These are phyloP conservation scores for Coranthus polyacanthus DNA, from an alignment of 2,797 vertebrate genomes.

Conservation along the genomic window DNA sequence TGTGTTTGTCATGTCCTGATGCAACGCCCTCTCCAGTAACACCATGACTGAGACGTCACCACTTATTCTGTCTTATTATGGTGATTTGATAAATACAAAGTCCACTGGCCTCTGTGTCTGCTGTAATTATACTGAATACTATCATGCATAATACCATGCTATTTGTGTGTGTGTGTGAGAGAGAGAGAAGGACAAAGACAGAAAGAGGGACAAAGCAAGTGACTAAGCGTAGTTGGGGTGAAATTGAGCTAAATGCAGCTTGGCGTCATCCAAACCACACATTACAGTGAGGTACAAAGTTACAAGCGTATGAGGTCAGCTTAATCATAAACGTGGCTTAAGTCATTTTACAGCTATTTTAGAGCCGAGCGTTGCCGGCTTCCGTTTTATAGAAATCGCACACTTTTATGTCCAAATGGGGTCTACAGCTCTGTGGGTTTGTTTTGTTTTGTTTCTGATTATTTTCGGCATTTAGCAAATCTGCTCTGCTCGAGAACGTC, in stretches of 20 bases:
- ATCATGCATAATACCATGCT: not conserved
- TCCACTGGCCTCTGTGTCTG: slow-evolving; percentile 10
- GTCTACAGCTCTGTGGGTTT: too few relatives aligned
- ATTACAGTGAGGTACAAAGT: slow-evolving; percentile 2
- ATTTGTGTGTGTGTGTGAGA: slow-evolving; percentile 15
- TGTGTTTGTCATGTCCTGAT: not conserved
- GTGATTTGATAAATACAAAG: slow-evolving; percentile 31
- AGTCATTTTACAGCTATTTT: slow-evolving; percentile 25
- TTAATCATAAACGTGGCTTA: slow-evolving; percentile 6
- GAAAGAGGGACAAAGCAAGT: not conserved
- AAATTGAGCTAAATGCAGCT: slow-evolving; percentile 5
- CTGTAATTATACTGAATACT: slow-evolving; percentile 9
- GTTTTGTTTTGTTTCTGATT: too few relatives aligned
- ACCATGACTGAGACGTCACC: too few relatives aligned
- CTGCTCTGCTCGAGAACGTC: not conserved
- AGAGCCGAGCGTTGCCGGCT: not conserved
- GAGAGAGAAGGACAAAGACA: not conserved
- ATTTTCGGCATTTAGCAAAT: too few relatives aligned
- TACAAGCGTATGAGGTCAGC: not conserved
- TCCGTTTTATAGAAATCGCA: slow-evolving; percentile 3
- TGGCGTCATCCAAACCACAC: not conserved
- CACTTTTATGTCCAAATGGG: too few relatives aligned
- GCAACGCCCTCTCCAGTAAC: too few relatives aligned
- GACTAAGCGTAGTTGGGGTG: not conserved
- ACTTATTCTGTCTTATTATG: slow-evolving; percentile 24